Conservation (phyloP, 2,797 vertebrate genomes). For the Pteronotus mesoamericanus region DNA sequence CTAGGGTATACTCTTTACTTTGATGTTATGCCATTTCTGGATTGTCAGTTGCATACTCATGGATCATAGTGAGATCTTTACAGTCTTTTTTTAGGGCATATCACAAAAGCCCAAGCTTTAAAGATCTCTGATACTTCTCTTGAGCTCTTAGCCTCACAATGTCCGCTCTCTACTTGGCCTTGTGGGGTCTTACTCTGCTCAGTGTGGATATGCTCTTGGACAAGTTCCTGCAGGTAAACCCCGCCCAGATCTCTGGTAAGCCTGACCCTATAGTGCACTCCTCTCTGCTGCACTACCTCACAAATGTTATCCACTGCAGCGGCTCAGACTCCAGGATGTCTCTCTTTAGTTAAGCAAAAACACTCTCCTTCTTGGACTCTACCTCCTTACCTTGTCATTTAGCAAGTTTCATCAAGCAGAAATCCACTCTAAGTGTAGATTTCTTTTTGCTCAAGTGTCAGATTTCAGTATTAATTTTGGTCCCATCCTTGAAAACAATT, state of each 20-base stretch:
- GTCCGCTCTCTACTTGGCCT: neutral
- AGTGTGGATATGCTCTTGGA: neutral
- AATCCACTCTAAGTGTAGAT: neutral
- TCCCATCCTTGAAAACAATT: neutral
- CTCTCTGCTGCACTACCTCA: neutral
- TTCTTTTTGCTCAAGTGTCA: neutral
- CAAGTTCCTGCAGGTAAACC: neutral
- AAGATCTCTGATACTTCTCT: neutral
- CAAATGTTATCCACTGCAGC: neutral
- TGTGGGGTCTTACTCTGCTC: too few relatives aligned
- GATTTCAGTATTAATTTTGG: neutral
- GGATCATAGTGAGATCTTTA: neutral
- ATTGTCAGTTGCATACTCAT: neutral
- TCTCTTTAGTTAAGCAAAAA: neutral
- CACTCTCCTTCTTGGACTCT: neutral
- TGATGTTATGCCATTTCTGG: neutral
- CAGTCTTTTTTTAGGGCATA: neutral
- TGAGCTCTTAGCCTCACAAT: neutral
- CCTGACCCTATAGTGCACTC: neutral
- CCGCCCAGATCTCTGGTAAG: too few relatives aligned
- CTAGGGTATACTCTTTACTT: neutral
- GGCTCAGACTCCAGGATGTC: neutral
- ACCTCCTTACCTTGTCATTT: neutral
- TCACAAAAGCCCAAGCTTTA: neutral
- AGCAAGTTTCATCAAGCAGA: neutral